phyloP scores from a whole-genome alignment of 1,140 invertebrate genomes.

The Cotesia typhae region DNA sequence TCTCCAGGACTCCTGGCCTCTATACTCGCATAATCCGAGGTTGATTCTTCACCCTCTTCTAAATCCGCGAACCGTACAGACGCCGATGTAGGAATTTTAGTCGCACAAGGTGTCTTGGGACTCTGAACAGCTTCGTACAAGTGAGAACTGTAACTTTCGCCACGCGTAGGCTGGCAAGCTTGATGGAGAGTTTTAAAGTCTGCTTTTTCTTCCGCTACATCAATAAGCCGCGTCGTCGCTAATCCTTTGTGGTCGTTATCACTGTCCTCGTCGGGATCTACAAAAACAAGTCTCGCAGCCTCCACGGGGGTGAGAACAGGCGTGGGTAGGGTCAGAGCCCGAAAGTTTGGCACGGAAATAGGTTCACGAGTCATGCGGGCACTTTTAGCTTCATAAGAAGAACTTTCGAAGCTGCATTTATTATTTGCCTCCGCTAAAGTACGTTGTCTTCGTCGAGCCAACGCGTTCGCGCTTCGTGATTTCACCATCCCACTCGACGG shows the following conservation, averaged over 20 bases:
- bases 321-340: slow-evolving; percentile 71
- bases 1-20: slow-evolving; percentile 69
- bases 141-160: slow-evolving; percentile 71
- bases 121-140: slow-evolving; percentile 68
- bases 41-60: slow-evolving; percentile 74
- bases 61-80: slow-evolving; percentile 71
- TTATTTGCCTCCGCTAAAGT: slow-evolving; percentile 40
- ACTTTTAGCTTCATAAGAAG: slow-evolving; percentile 37
- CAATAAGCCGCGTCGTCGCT: slow-evolving; percentile 57
- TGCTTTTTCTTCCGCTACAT: slow-evolving; percentile 59
- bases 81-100: slow-evolving; percentile 72
- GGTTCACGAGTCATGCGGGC: slow-evolving; percentile 73
- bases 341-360: slow-evolving; percentile 81
- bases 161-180: slow-evolving; percentile 65
- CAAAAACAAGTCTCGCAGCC: slow-evolving; percentile 74
- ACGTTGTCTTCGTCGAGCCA: slow-evolving; percentile 58
- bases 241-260: slow-evolving; percentile 64
- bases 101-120: slow-evolving; percentile 69
- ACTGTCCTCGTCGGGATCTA: slow-evolving; percentile 76
- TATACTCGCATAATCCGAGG: slow-evolving; percentile 81
- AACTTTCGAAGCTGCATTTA: slow-evolving; percentile 29
- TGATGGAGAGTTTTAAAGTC: slow-evolving; percentile 64
- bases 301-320: slow-evolving; percentile 75
- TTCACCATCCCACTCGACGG: slow-evolving; percentile 64
- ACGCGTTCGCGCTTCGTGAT: slow-evolving; percentile 60